Percentiles rank a stretch among this genome's conserved stretches.
These are phyloP conservation scores for Trachelus iudaicus DNA, from an alignment of 2,888 invertebrate genomes.

Conservation along the genomic window DNA sequence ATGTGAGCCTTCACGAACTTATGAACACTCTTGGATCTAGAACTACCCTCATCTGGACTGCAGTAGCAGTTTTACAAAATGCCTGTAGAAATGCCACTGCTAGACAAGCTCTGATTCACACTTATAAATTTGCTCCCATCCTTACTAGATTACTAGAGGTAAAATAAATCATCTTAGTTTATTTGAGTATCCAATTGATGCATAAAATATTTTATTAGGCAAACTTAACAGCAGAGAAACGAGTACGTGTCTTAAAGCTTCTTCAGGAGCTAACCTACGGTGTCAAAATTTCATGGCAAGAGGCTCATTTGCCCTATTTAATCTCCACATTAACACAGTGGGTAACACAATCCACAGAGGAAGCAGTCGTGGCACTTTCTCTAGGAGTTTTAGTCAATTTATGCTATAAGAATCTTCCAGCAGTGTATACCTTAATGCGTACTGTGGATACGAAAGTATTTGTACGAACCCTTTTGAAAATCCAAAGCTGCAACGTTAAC, in stretches of 20 bases:
- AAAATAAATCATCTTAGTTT: conserved; percentile 22
- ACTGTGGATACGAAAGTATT: conserved; percentile 78
- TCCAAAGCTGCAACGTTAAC: conserved; percentile 66
- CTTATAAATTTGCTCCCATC: conserved; percentile 77
- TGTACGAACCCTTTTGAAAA: conserved; percentile 71
- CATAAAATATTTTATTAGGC: conserved; percentile 30
- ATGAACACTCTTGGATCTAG: conserved; percentile 71
- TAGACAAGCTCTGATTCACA: conserved; percentile 74
- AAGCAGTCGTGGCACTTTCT: conserved; percentile 67
- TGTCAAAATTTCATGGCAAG: conserved; percentile 83
- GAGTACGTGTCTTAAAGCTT: conserved; percentile 72
- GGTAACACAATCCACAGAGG: conserved; percentile 69
- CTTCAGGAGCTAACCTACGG: conserved; percentile 84
- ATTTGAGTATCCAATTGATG: too few relatives aligned
- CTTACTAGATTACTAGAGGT: conserved; percentile 72
- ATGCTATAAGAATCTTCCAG: conserved; percentile 82
- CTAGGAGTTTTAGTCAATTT: conserved; percentile 81
- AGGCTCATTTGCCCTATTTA: conserved; percentile 77
- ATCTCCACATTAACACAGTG: conserved; percentile 77
- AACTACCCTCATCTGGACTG: conserved; percentile 74
- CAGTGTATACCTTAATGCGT: conserved; percentile 78
- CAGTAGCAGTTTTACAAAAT: conserved; percentile 73
- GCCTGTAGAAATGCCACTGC: conserved; percentile 74
- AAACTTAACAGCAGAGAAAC: conserved; percentile 73
- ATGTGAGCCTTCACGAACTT: conserved; percentile 74